A percentile compares a stretch with the other conserved stretches of the same genome.
These are phyloP conservation scores for Pristionchus maxplancki DNA, from an alignment of 2,888 invertebrate genomes.

Conservation along the genomic window DNA sequence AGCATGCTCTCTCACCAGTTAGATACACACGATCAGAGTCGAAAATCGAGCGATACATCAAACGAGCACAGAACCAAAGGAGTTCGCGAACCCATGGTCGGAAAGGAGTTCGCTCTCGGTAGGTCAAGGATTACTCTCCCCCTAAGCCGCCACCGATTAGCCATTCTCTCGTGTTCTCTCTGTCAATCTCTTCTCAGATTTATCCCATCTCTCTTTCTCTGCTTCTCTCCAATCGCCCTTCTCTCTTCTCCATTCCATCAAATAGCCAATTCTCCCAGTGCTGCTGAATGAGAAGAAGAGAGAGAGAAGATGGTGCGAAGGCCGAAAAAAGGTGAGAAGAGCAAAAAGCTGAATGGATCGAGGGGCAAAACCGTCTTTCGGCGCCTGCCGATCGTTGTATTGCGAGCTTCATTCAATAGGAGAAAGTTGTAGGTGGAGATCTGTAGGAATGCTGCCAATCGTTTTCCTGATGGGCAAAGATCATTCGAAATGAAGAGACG, in stretches of 20 bases:
- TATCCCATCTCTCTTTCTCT: slow-evolving; percentile 22
- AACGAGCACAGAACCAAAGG: background rate
- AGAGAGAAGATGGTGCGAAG: slow-evolving; percentile 8
- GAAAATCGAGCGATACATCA: too few species aligned
- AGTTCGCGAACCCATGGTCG: background rate
- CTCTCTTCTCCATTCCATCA: background rate
- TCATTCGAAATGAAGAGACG: too few species aligned
- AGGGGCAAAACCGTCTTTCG: background rate
- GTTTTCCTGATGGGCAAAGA: too few species aligned
- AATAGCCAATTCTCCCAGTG: slow-evolving; percentile 23
- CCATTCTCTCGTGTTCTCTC: slow-evolving; percentile 27
- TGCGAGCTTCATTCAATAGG: background rate
- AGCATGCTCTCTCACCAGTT: too few species aligned
- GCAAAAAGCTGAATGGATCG: background rate
- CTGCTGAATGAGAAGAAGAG: background rate
- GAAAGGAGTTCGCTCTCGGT: background rate
- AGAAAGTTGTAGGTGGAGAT: too few species aligned
- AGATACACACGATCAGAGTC: too few species aligned
- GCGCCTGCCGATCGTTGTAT: background rate
- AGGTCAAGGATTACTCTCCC: slow-evolving; percentile 15
- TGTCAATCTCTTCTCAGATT: slow-evolving; percentile 21
- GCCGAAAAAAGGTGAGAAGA: slow-evolving; percentile 13
- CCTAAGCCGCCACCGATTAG: slow-evolving; percentile 5
- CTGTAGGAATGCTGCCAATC: too few species aligned
- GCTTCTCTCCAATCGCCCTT: background rate